These are phyloP conservation scores for Petromus typicus DNA, from an alignment of 2,113 vertebrate species.

Conservation along the genomic window DNA sequence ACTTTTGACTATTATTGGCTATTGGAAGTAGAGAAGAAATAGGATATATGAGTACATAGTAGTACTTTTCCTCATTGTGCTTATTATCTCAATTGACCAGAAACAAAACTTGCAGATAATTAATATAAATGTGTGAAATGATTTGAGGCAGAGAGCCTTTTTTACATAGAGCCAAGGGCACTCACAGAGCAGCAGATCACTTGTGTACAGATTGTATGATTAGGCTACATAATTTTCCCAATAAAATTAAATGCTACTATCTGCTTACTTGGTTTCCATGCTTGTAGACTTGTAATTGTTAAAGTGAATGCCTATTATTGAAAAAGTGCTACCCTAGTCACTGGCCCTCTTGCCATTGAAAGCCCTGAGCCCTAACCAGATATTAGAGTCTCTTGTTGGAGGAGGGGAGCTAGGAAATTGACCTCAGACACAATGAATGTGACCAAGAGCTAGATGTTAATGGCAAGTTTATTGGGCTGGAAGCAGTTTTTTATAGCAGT, in stretches of 20 bases:
- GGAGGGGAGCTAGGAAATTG: too few species aligned
- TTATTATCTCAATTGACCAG: background rate
- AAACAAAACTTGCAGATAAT: slow-evolving; percentile 19
- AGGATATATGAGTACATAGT: background rate
- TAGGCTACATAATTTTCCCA: background rate
- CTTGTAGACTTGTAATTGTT: background rate
- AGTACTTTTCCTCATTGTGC: background rate
- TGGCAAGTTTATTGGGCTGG: too few species aligned
- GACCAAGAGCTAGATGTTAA: too few species aligned
- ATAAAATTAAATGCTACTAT: background rate
- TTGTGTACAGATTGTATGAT: background rate
- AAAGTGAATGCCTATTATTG: background rate
- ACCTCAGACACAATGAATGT: too few species aligned
- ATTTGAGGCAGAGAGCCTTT: background rate
- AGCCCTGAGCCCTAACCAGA: background rate
- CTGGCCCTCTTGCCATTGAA: background rate
- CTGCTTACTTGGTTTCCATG: background rate
- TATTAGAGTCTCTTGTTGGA: too few species aligned
- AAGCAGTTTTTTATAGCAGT: too few species aligned
- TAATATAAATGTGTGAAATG: background rate
- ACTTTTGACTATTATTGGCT: background rate
- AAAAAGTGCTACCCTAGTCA: background rate
- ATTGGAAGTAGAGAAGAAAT: background rate
- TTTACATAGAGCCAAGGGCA: background rate
- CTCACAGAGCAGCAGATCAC: background rate